Evolutionary conservation across 2,888 invertebrate genomes (phyloP), one percentile per base, ranked within the genome.

Genomic region (Sycophila texana): DNA sequence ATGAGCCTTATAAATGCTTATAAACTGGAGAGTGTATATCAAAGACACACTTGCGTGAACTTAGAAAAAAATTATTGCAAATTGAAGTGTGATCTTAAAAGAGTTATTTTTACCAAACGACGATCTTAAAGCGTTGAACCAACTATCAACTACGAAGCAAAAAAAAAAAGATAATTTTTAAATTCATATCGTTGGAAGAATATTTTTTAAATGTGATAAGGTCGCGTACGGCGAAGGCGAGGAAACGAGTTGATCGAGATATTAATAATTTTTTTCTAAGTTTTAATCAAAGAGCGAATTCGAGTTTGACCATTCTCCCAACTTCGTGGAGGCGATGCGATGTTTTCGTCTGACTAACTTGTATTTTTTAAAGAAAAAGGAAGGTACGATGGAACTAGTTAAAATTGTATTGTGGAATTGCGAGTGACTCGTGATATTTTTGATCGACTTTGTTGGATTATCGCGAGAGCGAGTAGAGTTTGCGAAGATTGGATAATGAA

Each of bases 401-500:
- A 57, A 26, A 20, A 55, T 57, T 57, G 7, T n/a, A 51, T 61
- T 53, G 22, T 74, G 57, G 47, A 74, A 65, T 67, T 51, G 7
- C 30, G 16, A 51, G 1, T 16, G 1, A 20, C 22, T 49, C 22
- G 49, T 66, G 39, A 65, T 70, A 71, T 79, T 70, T 74, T 65
- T 66, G 51, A 71, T 71, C 47, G n/a, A 74, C 12, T 71, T 57
- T 75, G 65, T 74, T 71, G 39, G 18, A 57, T 58, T 74, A 51
- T 68, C 30, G 67, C 55, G 22, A 57, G 13, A 4, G 30, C 30
- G 39, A 55, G 63, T 70, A 49, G 14, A 30, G 70, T 61, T 22
- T 49, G 53, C 60, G 53, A 20, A 18, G 49, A 13, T 13, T 1
- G 4, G 30, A 22, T 58, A 68, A 12, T 68, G 55, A 7, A 20